Evolutionary conservation across 2,888 invertebrate species (phyloP), one percentile per base, ranked within the genome.

Genomic region (Fissipunctia ypsillon): DNA sequence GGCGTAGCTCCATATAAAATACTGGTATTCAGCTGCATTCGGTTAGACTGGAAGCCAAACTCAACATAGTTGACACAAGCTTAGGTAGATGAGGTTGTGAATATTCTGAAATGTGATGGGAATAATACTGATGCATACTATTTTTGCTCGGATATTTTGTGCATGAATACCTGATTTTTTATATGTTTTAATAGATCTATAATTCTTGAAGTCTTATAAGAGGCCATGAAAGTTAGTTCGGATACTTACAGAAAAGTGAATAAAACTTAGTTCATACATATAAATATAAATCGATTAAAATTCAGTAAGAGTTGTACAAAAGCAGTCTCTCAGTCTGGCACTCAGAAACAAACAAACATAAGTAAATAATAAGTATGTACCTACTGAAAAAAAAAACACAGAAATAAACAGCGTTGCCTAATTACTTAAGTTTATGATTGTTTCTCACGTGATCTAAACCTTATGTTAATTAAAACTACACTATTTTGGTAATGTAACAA

Each of bases 361-460:
- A n/a, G n/a, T n/a, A n/a, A n/a, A n/a, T n/a, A n/a, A n/a, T n/a
- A n/a, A n/a, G n/a, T n/a, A 19, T 54, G 28, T 54, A 45, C 19
- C 14, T 68, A 3, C n/a, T 31, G 9, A n/a, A 45, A 41, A 43
- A 65, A 63, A 25, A 10, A 12, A 19, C 0, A 14, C n/a, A 5
- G 9, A 52, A 54, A 41, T 19, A 28, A 35, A 60, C 7, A 61
- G 10, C 25, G 12, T 16, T 16, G 10, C 25, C 31, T 66, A 57
- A 50, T 56, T 41, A 61, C 5, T 16, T 10, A 35, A 16, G 0
- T 61, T 71, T 57, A 61, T 12, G 19, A 14, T 38, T 19, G n/a
- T 25, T 63, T 50, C n/a, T 63, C 56, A 78, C 72, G 69, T 59
- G 16, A 81, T 14, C 3, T 28, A 43, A 45, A 25, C 2, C 41